Conservation (phyloP, 2,113 vertebrate species). For the Egretta garzetta region DNA sequence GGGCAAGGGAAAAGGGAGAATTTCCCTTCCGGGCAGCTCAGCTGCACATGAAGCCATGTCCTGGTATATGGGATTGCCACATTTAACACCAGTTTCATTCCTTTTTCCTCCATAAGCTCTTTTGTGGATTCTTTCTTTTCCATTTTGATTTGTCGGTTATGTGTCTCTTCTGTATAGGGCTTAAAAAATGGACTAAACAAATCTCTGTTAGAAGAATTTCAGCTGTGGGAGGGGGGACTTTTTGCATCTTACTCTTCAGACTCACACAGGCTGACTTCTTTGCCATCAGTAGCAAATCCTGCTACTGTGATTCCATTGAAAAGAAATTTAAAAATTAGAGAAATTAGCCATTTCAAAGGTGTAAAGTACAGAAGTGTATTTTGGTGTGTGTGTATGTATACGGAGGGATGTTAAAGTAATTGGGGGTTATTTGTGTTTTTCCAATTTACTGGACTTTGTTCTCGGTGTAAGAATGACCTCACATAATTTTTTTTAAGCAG, state of each 20-base stretch:
- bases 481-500: neutral
- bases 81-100: neutral
- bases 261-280: neutral
- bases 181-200: neutral
- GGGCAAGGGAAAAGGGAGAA: neutral
- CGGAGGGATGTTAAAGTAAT: neutral
- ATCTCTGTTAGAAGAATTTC: neutral
- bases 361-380: neutral
- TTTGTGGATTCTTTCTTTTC: neutral
- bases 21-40: neutral
- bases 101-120: neutral
- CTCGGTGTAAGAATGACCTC: neutral
- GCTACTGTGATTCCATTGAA: neutral
- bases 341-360: neutral
- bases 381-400: neutral
- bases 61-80: neutral
- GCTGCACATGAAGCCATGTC: neutral
- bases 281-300: neutral
- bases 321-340: neutral
- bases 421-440: neutral
- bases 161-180: neutral
- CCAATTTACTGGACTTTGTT: neutral
- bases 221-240: neutral
- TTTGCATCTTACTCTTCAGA: neutral
- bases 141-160: neutral